Evolutionary conservation across 2,113 vertebrate species (phyloP), one percentile per base, ranked within the genome.

Genomic region (Pedetes capensis): DNA sequence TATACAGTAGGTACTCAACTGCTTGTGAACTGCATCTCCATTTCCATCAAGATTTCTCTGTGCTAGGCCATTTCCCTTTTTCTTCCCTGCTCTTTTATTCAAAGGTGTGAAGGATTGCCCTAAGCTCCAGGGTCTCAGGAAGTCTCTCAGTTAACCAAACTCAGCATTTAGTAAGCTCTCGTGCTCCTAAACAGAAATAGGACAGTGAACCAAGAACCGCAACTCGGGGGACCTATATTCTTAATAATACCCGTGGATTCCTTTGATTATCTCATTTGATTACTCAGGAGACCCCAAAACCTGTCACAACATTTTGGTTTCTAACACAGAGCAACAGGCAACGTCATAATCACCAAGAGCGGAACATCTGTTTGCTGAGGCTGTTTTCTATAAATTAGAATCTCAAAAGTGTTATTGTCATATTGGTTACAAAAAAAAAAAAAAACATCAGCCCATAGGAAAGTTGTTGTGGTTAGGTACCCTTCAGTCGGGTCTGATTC

Each of bases 381-480:
- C 55, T 93, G n/a, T 71, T 29, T 96, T 84, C 59, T n/a, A 29
- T 82, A 86, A 95, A 82, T 93, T 72, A 68, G 25, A 84, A 59
- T 75, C 90, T 49, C 23, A 42, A 59, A 82, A 76, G 34, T 37
- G n/a, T 29, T 81, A 51, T 59, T 95, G 51, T 89, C 34, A 57
- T n/a, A 63, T 8, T 55, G 49, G 66, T 57, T 47, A 49, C 27
- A 81, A 55, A 51, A n/a, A 16, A 53, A 49, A n/a, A n/a, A n/a
- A n/a, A n/a, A n/a, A n/a, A n/a, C n/a, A n/a, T n/a, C n/a, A n/a
- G n/a, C n/a, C n/a, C n/a, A n/a, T n/a, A n/a, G n/a, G n/a, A n/a
- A n/a, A n/a, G n/a, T n/a, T n/a, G n/a, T n/a, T n/a, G n/a, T n/a
- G n/a, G n/a, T n/a, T n/a, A n/a, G n/a, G n/a, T n/a, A n/a, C n/a